A percentile compares a stretch with the other conserved stretches of the same genome.
Conservation (phyloP, 2,888 invertebrate genomes). For the Agriopis aurantiaria region DNA sequence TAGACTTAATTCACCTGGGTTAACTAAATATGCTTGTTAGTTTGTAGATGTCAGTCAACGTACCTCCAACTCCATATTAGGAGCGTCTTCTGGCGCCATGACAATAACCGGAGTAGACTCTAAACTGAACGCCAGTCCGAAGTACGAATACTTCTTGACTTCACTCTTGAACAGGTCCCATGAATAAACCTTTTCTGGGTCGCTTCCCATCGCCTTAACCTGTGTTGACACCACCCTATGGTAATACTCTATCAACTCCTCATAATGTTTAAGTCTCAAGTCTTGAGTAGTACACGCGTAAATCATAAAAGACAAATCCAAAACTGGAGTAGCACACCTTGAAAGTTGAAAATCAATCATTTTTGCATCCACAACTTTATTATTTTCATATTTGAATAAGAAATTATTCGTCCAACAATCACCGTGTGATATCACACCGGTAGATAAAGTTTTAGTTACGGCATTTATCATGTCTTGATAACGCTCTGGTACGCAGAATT, state of each 20-base stretch:
- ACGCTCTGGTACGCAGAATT: conserved; percentile 82
- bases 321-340: conserved; percentile 84
- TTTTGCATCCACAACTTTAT: conserved; percentile 73
- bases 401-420: conserved; percentile 93
- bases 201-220: conserved; percentile 87
- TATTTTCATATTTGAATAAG: conserved; percentile 77
- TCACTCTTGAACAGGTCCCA: conserved; percentile 82
- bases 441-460: conserved; percentile 64
- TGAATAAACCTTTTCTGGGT: conserved; percentile 84
- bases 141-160: conserved; percentile 84
- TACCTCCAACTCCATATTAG: conserved; percentile 87
- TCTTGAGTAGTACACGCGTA: conserved; percentile 87
- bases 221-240: conserved; percentile 83
- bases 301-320: conserved; percentile 85
- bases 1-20: not conserved
- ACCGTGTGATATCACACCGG: conserved; percentile 89
- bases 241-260: conserved; percentile 87
- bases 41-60: not conserved
- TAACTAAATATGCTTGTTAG: not conserved
- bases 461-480: conserved; percentile 81
- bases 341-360: conserved; percentile 91
- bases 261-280: conserved; percentile 85
- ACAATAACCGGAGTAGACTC: conserved; percentile 87
- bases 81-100: conserved; percentile 85
- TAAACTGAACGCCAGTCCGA: conserved; percentile 87